Conservation (phyloP, 2,113 vertebrate genomes). For the Heterotis niloticus region DNA sequence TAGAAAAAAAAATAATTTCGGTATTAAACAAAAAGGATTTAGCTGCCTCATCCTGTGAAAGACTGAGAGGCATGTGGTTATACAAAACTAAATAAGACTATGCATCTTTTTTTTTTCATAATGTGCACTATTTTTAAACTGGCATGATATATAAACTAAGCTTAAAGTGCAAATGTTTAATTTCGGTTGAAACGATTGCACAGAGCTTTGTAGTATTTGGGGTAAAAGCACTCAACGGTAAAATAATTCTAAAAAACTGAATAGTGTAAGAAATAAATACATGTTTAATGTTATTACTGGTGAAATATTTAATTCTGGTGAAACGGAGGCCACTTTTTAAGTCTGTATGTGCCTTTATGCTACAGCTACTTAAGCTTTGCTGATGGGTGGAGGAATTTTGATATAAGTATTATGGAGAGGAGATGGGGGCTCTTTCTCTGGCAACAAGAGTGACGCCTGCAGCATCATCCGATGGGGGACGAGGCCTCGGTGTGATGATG, state of each 20-base stretch:
- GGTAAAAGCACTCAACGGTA: background rate
- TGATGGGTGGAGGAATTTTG: background rate
- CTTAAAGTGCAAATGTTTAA: too few relatives aligned
- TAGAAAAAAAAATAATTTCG: background rate
- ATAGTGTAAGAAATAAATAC: background rate
- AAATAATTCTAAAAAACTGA: background rate
- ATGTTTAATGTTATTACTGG: background rate
- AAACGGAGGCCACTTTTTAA: background rate
- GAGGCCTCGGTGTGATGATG: background rate
- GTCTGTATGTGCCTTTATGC: too few relatives aligned
- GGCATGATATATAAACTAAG: too few relatives aligned
- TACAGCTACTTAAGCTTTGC: too few relatives aligned
- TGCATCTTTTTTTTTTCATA: too few relatives aligned
- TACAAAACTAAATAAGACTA: too few relatives aligned
- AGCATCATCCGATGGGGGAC: background rate
- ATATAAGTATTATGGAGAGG: background rate
- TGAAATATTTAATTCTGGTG: background rate
- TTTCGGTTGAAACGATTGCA: too few relatives aligned
- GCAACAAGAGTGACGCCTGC: too few relatives aligned
- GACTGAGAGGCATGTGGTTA: too few relatives aligned
- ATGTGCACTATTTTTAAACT: too few relatives aligned
- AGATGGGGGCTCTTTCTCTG: too few relatives aligned
- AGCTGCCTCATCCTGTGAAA: background rate
- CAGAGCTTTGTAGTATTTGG: too few relatives aligned
- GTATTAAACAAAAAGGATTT: background rate